Evolutionary conservation across 2,113 vertebrate genomes (phyloP).

Genomic region (Dasyprocta punctata): DNA sequence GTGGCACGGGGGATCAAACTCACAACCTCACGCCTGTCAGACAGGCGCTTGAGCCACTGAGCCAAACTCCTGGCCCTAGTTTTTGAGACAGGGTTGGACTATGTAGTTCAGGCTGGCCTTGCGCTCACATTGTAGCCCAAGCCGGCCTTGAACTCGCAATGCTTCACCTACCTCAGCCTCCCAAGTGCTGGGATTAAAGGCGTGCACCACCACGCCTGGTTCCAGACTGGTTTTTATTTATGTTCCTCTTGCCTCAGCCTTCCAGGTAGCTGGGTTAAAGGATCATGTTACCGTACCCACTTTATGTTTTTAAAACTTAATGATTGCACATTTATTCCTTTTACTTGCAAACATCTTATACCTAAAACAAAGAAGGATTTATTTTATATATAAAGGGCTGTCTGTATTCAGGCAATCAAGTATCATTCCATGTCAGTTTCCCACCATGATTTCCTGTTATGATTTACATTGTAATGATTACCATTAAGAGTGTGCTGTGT

Average conservation of each 20-base stretch:
- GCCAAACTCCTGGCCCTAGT: too few relatives aligned
- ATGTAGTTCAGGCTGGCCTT: too few relatives aligned
- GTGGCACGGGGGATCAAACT: too few relatives aligned
- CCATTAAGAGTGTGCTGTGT: background rate
- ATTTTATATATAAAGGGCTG: background rate
- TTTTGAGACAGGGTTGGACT: too few relatives aligned
- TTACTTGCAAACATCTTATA: conserved; percentile 11
- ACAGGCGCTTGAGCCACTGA: too few relatives aligned
- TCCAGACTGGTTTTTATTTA: too few relatives aligned
- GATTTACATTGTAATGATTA: conserved; percentile 33
- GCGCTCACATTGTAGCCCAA: too few relatives aligned
- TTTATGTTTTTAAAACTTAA: conserved; percentile 41
- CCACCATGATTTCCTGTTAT: background rate
- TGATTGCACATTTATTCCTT: conserved; percentile 8
- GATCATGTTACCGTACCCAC: background rate
- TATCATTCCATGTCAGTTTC: conserved; percentile 12
- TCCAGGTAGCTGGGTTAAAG: background rate
- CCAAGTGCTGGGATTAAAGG: background rate
- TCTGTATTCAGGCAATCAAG: background rate
- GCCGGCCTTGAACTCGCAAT: too few relatives aligned
- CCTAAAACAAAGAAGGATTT: background rate
- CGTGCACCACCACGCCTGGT: too few relatives aligned
- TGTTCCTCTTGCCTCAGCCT: too few relatives aligned
- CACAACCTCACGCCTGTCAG: too few relatives aligned
- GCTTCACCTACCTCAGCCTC: too few relatives aligned